phyloP scores from a whole-genome alignment of 2,888 invertebrate species.

The Odontocerum albicorne region DNA sequence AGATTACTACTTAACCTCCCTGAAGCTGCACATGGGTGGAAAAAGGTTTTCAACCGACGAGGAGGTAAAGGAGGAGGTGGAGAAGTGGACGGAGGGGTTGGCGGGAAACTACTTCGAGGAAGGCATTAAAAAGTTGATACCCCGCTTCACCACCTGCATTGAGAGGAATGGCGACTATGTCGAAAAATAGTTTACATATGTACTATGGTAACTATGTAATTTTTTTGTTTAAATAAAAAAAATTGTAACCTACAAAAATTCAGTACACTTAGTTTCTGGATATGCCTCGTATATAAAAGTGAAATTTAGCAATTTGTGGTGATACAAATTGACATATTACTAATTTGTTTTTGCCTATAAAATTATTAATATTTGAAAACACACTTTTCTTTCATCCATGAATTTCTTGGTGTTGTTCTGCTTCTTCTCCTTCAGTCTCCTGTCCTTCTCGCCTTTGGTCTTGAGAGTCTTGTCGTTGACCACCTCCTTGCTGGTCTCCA shows the following conservation, averaged over 20 bases:
- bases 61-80: too few relatives aligned
- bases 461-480: slow-evolving; percentile 94
- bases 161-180: too few relatives aligned
- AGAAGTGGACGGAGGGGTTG: too few relatives aligned
- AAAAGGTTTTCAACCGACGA: too few relatives aligned
- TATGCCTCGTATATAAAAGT: background rate
- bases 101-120: too few relatives aligned
- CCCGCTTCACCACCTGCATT: too few relatives aligned
- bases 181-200: too few relatives aligned
- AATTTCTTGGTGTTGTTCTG: slow-evolving; percentile 98
- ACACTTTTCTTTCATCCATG: slow-evolving; percentile 87
- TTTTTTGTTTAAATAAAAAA: too few relatives aligned
- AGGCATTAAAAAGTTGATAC: too few relatives aligned
- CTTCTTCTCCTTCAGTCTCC: slow-evolving; percentile 90
- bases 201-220: too few relatives aligned
- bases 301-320: background rate
- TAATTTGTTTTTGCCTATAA: background rate
- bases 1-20: too few relatives aligned
- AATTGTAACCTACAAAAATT: background rate
- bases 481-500: slow-evolving; percentile 96
- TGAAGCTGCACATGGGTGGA: too few relatives aligned
- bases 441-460: slow-evolving; percentile 96
- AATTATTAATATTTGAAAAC: background rate
- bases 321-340: background rate
- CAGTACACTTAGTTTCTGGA: background rate